A percentile compares a stretch with the other conserved stretches of the same genome.
These are phyloP conservation scores for Lysandra coridon DNA, from an alignment of 2,888 invertebrate species.

Conservation along the genomic window DNA sequence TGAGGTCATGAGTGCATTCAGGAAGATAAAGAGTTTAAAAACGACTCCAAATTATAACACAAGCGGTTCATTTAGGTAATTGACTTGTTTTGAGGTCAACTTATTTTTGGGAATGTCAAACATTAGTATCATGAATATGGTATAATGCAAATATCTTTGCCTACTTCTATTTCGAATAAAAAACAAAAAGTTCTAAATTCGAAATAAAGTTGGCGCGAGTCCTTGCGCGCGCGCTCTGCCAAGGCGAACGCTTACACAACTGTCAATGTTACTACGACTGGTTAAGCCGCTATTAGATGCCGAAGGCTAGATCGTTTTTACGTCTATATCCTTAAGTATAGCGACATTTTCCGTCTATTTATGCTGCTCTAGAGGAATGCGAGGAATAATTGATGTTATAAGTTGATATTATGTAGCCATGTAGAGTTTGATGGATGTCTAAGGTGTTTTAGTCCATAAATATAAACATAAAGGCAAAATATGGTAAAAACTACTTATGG, in stretches of 20 bases:
- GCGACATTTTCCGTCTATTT: constrained; percentile 30
- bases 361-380: not conserved
- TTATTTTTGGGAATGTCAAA: not conserved
- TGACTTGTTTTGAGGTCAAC: not conserved
- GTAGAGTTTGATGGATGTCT: not conserved
- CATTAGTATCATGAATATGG: not conserved
- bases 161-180: not conserved
- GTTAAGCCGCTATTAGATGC: constrained; percentile 58
- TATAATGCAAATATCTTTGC: not conserved
- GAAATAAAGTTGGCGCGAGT: constrained; percentile 59
- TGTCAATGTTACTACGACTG: constrained; percentile 67
- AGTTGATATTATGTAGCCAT: constrained; percentile 9
- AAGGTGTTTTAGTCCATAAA: not conserved
- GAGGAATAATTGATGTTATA: constrained; percentile 1
- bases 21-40: constrained; percentile 45
- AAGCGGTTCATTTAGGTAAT: not conserved
- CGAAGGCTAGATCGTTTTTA: constrained; percentile 38
- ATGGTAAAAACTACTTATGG: not conserved
- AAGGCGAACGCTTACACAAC: constrained; percentile 63
- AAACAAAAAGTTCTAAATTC: constrained; percentile 36
- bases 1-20: constrained; percentile 51
- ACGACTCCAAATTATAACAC: constrained; percentile 18
- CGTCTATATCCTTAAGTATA: constrained; percentile 35
- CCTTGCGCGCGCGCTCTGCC: constrained; percentile 66
- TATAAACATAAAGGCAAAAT: not conserved